Percentiles rank a stretch among this genome's conserved stretches.
phyloP scores from a whole-genome alignment of 2,888 invertebrate genomes.

The Luperina nickerlii region DNA sequence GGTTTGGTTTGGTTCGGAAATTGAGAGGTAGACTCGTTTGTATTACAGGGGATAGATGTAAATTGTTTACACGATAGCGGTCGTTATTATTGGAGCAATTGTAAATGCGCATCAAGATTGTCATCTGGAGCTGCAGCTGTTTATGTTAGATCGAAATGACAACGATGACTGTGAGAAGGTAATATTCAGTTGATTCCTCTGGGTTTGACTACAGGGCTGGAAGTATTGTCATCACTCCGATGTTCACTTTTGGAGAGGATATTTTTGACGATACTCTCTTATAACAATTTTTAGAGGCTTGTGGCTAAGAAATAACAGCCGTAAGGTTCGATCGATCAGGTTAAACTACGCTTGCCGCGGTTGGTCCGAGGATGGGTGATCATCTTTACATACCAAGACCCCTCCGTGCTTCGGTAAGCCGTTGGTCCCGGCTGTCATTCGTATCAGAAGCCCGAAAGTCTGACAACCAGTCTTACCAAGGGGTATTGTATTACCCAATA shows the following conservation, averaged over 20 bases:
- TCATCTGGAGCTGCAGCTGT: background rate
- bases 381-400: too few species aligned
- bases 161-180: background rate
- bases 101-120: background rate
- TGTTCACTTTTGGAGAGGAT: background rate
- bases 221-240: background rate
- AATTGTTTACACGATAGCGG: background rate
- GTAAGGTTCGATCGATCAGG: too few species aligned
- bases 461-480: background rate
- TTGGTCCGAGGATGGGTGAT: background rate
- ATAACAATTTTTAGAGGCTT: background rate
- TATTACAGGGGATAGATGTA: background rate
- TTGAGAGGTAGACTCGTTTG: constrained; percentile 2
- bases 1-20: constrained; percentile 19
- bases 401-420: background rate
- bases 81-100: constrained; percentile 1
- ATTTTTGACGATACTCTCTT: background rate
- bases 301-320: background rate
- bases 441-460: background rate
- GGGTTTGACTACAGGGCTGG: background rate
- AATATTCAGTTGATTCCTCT: too few species aligned
- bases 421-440: background rate
- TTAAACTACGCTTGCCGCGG: too few species aligned
- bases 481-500: background rate
- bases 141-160: background rate